Evolutionary conservation across 2,888 invertebrate species (phyloP).

Genomic region (Agapetus fuscipes): DNA sequence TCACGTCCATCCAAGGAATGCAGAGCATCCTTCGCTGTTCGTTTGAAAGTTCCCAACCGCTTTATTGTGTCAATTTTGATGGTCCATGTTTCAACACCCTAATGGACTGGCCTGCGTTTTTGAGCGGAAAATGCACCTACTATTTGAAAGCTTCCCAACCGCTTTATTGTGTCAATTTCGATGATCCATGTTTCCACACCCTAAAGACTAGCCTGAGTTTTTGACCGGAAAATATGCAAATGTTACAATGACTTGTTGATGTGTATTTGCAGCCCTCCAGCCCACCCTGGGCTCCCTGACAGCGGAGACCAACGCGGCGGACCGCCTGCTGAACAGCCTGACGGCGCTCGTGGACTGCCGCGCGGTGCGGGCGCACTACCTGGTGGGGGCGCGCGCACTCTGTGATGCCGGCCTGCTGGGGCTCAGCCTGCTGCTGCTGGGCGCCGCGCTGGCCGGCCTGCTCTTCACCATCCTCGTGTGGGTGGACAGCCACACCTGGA

Average conservation of each 20-base stretch:
- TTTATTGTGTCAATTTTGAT: too few species aligned
- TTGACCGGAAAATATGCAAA: too few species aligned
- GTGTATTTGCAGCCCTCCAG: constrained; percentile 45
- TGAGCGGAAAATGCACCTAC: too few species aligned
- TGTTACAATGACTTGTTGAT: neutral
- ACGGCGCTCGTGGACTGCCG: constrained; percentile 72
- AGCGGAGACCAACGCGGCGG: constrained; percentile 69
- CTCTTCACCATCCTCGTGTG: constrained; percentile 87
- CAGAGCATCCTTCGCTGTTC: too few species aligned
- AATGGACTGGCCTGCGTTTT: too few species aligned
- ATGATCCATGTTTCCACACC: too few species aligned
- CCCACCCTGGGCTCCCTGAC: constrained; percentile 67
- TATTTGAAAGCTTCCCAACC: too few species aligned
- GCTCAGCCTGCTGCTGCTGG: constrained; percentile 74
- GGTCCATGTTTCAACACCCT: too few species aligned
- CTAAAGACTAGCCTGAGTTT: too few species aligned
- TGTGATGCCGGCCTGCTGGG: constrained; percentile 79
- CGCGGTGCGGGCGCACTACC: constrained; percentile 72
- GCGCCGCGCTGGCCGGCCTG: constrained; percentile 78
- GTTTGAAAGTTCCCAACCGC: too few species aligned
- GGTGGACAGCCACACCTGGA: constrained; percentile 95
- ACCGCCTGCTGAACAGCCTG: constrained; percentile 56
- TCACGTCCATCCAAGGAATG: too few species aligned
- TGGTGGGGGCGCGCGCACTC: constrained; percentile 66
- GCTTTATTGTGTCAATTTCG: too few species aligned